phyloP scores from a whole-genome alignment of 2,888 invertebrate species.

The Notodonta ziczac region DNA sequence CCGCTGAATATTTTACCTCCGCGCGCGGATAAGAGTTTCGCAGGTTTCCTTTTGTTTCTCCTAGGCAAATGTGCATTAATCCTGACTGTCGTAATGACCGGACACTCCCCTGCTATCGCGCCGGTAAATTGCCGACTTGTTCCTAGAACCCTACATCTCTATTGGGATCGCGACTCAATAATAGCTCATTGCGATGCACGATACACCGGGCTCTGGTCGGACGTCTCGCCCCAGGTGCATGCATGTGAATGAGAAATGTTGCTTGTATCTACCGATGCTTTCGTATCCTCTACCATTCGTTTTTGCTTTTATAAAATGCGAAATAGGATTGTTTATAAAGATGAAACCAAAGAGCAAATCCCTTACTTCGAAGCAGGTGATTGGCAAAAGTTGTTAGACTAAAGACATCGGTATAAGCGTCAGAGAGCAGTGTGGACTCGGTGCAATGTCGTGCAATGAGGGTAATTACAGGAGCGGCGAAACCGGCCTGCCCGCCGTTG shows the following conservation, averaged over 20 bases:
- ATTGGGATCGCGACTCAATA: constrained; percentile 63
- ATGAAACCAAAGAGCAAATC: too few species aligned
- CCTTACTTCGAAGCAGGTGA: too few species aligned
- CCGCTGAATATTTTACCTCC: constrained; percentile 30
- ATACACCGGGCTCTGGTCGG: constrained; percentile 51
- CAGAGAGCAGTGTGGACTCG: neutral
- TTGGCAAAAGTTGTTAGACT: too few species aligned
- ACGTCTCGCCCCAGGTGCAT: constrained; percentile 64
- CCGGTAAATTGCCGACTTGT: constrained; percentile 58
- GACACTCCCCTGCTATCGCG: constrained; percentile 64
- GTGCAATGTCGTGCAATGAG: constrained; percentile 6
- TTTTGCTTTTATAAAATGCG: too few species aligned
- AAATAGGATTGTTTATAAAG: too few species aligned
- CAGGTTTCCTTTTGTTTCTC: constrained; percentile 38
- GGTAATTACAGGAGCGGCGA: constrained; percentile 13
- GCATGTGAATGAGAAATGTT: constrained; percentile 53
- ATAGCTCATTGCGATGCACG: constrained; percentile 66
- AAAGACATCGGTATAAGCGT: neutral
- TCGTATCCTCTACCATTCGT: too few species aligned
- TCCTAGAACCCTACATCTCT: constrained; percentile 61
- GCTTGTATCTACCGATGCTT: constrained; percentile 28
- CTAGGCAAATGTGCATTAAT: constrained; percentile 48
- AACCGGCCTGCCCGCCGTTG: constrained; percentile 12
- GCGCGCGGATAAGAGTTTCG: constrained; percentile 32
- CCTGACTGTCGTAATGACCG: constrained; percentile 55